Evolutionary conservation across 2,888 invertebrate genomes (phyloP), one percentile per base, ranked within the genome.

Genomic region (Temnothorax rugatulus): DNA sequence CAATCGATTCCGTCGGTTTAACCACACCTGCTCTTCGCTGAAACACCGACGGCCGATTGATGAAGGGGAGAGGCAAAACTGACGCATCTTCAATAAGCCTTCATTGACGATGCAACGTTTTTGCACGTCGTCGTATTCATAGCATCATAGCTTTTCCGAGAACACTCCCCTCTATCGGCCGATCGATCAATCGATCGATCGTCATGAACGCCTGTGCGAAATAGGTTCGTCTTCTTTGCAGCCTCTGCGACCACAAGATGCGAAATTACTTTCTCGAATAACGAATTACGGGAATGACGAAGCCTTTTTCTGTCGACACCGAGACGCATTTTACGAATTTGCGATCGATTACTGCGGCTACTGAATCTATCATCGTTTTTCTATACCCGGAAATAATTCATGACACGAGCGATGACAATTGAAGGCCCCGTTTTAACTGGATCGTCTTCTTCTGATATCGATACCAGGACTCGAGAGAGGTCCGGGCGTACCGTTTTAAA

Each of bases 101-200:
- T 87, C 87, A 90, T 89, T 85, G 90, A 77, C 84, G 85, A 90
- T 90, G 90, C 89, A 85, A 89, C 86, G 89, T 90, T 90, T 90
- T 90, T 90, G 88, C 89, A 86, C 88, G 86, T 86, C 81, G 63
- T 68, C 52, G 76, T 76, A 59, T 86, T 85, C 90, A 84, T 83
- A 84, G 90, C 87, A 89, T 41, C 87, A 74, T 79, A 29, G 85
- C 76, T 71, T 84, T 90, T 90, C 89, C 82, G 13, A 73, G 89
- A 90, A 90, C 18, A 66, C 77, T 85, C 47, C 50, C 29, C 59
- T 76, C 59, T 76, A 69, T 71, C 74, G 64, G 34, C 15, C 74
- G 63, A 50, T 82, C 61, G 29, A 25, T 66, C 64, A 57, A 57
- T 52, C 50, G 38, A 54, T 81, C 41, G 54, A 50, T 44, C 52